Conservation (phyloP, 2,888 invertebrate species). For the Drosophila antonietae region DNA sequence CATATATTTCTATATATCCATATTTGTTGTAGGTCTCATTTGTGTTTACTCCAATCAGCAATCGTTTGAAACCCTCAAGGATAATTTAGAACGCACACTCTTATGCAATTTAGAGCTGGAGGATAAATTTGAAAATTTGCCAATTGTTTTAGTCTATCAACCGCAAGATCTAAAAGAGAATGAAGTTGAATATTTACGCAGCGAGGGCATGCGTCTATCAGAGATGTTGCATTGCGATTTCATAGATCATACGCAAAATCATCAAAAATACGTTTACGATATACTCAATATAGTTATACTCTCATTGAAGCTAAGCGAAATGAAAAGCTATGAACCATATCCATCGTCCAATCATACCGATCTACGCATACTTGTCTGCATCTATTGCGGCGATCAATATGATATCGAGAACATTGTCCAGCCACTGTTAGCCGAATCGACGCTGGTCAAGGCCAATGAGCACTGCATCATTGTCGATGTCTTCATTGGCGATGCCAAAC, state of each 20-base stretch:
- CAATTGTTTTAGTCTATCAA: conserved; percentile 95
- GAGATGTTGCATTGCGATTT: conserved; percentile 88
- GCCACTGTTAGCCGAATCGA: conserved; percentile 92
- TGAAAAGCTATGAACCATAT: conserved; percentile 84
- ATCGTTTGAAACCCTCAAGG: conserved; percentile 95
- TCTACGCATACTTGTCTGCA: conserved; percentile 94
- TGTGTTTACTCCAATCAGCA: conserved; percentile 96
- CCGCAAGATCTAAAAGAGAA: conserved; percentile 93
- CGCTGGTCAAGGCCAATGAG: conserved; percentile 89
- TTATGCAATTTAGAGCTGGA: conserved; percentile 95
- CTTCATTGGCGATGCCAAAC: conserved; percentile 95
- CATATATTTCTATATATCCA: neutral
- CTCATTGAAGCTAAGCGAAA: conserved; percentile 83
- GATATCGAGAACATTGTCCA: conserved; percentile 95
- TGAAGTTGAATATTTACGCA: conserved; percentile 92
- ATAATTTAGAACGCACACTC: conserved; percentile 95
- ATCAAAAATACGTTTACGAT: conserved; percentile 85
- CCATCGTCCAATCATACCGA: conserved; percentile 83
- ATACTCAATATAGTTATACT: conserved; percentile 84
- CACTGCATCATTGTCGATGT: conserved; percentile 96
- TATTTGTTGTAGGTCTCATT: conserved; percentile 87
- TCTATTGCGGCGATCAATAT: conserved; percentile 98
- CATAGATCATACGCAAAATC: conserved; percentile 84
- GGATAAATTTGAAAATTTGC: conserved; percentile 94
- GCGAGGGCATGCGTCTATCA: conserved; percentile 95